Evolutionary conservation across 2,888 invertebrate species (phyloP), one percentile per base, ranked within the genome.

Genomic region (Leptinotarsa juncta): DNA sequence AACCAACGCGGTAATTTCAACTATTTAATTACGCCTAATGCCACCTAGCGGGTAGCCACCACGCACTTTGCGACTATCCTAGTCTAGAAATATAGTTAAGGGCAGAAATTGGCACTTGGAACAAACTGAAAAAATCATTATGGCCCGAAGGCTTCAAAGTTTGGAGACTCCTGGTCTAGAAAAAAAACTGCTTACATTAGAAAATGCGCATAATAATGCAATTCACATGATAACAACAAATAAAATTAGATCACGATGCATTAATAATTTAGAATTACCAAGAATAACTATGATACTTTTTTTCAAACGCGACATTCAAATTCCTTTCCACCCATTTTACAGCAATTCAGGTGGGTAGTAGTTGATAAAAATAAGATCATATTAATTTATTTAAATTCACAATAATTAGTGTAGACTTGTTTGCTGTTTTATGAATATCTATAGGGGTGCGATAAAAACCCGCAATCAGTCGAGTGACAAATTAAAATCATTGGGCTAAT

Each of bases 261-360:
- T 62, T 32, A 62, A 42, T 62, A n/a, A 62, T 42, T 32, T 18
- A 7, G 42, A 62, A 62, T 32, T 62, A 16, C 12, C 62, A 16
- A 3, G 42, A 62, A 32, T 62, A n/a, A 26, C 62, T 62, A 32
- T 32, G 20, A 3, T 53, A 53, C 18, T 10, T 60, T 60, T 55
- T 62, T 62, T 42, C n/a, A 62, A n/a, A 62, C 16, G 16, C 32
- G 26, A 32, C 62, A 32, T 62, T 62, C 62, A 62, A 62, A 62
- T 62, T 62, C 62, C 62, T 62, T 32, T 62, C 16, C 62, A 62
- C 62, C 62, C 42, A 62, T 62, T 62, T 12, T 42, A n/a, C 3
- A 32, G 42, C 26, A 62, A 62, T 32, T 32, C n/a, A n/a, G 32
- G 62, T 62, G 62, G 62, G 62, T 32, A 62, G 16, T 3, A 62